These are phyloP conservation scores for Hymenopus coronatus DNA, from an alignment of 2,888 invertebrate genomes.

Conservation along the genomic window DNA sequence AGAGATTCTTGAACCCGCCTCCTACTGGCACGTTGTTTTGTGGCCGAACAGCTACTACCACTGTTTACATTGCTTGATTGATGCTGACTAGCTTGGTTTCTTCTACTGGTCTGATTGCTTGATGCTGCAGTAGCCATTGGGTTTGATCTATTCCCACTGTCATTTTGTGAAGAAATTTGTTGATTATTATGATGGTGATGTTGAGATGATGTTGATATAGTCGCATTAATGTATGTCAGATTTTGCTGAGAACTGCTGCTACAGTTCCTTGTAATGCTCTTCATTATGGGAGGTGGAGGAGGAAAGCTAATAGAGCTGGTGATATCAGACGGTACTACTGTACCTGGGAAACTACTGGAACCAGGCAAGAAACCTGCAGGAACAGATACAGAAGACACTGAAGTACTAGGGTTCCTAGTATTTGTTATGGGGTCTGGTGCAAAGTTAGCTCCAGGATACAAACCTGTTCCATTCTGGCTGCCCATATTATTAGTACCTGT, in stretches of 20 bases:
- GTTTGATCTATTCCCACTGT: background rate
- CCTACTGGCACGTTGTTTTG: conserved; percentile 15
- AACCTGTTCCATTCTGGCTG: background rate
- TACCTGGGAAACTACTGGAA: background rate
- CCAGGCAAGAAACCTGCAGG: conserved; percentile 15
- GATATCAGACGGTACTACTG: background rate
- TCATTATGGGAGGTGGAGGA: background rate
- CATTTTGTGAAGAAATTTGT: conserved; percentile 1
- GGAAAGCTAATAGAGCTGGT: conserved; percentile 18
- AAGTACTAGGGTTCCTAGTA: background rate
- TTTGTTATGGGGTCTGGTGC: background rate
- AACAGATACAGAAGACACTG: background rate
- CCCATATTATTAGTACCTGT: background rate
- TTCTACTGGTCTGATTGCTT: background rate
- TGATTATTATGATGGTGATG: background rate
- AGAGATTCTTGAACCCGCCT: conserved; percentile 19
- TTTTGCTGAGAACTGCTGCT: background rate
- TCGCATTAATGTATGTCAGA: background rate
- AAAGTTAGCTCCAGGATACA: conserved; percentile 4
- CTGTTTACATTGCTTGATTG: background rate
- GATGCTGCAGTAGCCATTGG: background rate
- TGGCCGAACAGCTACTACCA: background rate
- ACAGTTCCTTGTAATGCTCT: background rate
- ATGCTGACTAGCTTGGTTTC: conserved; percentile 1
- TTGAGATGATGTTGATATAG: conserved; percentile 7